phyloP scores from a whole-genome alignment of 2,888 invertebrate species.

The Polia nebulosa region DNA sequence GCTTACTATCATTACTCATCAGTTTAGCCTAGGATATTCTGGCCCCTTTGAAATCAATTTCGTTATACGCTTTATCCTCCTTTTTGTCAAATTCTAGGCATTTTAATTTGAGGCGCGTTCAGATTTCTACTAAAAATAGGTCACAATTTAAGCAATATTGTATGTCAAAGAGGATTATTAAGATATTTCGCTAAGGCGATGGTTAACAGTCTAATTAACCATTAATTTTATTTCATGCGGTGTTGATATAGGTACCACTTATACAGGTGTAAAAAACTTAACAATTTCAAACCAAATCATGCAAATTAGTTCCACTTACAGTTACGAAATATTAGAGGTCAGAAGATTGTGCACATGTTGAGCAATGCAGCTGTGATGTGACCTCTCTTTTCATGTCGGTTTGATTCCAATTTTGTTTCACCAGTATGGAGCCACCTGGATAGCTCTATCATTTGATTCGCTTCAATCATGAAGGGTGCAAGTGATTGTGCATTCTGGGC shows the following conservation, averaged over 20 bases:
- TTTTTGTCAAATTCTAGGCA: background rate
- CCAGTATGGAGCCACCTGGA: background rate
- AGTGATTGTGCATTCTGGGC: background rate
- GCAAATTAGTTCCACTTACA: conserved; percentile 35
- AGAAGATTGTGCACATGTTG: conserved; percentile 39
- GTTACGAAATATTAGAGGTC: conserved; percentile 56
- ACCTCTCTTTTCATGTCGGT: conserved; percentile 22
- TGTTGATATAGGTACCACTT: background rate
- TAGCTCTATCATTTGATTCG: background rate
- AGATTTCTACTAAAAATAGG: no score
- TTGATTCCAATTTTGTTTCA: background rate
- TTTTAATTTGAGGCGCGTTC: conserved; percentile 1
- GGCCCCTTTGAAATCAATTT: conserved; percentile 25
- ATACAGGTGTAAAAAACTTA: background rate
- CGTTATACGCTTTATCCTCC: background rate
- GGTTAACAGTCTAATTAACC: background rate
- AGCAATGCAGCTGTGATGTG: conserved; percentile 34
- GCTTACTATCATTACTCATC: conserved; percentile 54
- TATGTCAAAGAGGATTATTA: background rate
- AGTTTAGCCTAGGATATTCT: conserved; percentile 29
- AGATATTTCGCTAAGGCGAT: background rate
- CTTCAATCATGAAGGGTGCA: background rate
- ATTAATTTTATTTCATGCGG: background rate
- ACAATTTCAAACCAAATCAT: conserved; percentile 28
- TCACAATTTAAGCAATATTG: background rate